phyloP scores from a whole-genome alignment of 2,113 vertebrate species.

The Struthidea cinerea region DNA sequence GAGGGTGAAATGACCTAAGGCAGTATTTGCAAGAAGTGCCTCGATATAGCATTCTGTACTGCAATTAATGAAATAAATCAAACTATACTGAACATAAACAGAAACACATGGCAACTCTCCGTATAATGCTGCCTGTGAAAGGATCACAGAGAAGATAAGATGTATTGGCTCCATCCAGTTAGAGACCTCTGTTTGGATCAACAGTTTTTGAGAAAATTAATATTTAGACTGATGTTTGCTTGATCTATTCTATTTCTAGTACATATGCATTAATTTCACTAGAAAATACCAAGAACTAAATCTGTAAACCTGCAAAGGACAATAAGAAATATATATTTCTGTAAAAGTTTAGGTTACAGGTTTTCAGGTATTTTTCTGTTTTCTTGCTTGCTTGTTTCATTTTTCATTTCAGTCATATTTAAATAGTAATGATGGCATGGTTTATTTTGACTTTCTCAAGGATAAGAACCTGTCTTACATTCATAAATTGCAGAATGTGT shows the following conservation, averaged over 20 bases:
- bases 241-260: background rate
- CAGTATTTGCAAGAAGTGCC: background rate
- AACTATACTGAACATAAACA: background rate
- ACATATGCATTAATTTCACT: background rate
- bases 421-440: background rate
- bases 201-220: background rate
- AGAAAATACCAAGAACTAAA: background rate
- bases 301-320: background rate
- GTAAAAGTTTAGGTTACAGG: background rate
- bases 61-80: background rate
- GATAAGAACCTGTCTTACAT: background rate
- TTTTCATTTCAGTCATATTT: background rate
- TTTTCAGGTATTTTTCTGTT: background rate
- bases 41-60: background rate
- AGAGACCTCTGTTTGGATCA: background rate
- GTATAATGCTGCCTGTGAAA: background rate
- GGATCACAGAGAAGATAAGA: background rate
- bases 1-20: background rate
- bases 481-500: background rate
- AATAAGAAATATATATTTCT: background rate
- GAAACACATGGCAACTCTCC: background rate
- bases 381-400: background rate
- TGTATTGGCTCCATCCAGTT: background rate
- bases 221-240: background rate
- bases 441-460: background rate